These are phyloP conservation scores for Xestia xanthographa DNA, from an alignment of 2,888 invertebrate genomes.

Conservation along the genomic window DNA sequence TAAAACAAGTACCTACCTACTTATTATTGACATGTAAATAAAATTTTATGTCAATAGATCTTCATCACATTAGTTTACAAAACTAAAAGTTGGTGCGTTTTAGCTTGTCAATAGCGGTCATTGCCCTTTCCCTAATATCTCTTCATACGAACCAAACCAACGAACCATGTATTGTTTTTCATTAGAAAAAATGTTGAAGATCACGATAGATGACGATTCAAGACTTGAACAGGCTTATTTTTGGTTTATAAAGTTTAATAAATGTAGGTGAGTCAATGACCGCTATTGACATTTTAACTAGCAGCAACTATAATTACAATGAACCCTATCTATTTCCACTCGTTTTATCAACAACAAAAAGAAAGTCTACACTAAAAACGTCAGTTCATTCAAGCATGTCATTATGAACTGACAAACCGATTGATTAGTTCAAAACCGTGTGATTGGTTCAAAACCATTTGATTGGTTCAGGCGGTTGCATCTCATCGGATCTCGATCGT, in stretches of 20 bases:
- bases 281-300: too few species aligned
- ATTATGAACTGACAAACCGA: conserved; percentile 57
- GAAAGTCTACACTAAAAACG: conserved; percentile 8
- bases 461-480: conserved; percentile 60
- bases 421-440: conserved; percentile 51
- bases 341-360: not conserved
- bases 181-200: too few species aligned
- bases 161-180: too few species aligned
- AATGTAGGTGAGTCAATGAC: too few species aligned
- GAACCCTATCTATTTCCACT: not conserved
- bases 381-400: conserved; percentile 46
- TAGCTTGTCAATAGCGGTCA: too few species aligned
- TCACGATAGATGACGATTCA: too few species aligned
- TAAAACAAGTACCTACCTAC: too few species aligned
- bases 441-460: conserved; percentile 55
- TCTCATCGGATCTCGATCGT: conserved; percentile 35
- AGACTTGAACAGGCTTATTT: too few species aligned
- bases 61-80: not conserved
- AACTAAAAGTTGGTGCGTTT: not conserved
- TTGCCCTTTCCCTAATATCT: too few species aligned
- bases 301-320: too few species aligned
- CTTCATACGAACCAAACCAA: too few species aligned
- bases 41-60: not conserved
- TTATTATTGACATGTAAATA: not conserved
- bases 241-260: too few species aligned